Base-by-base conservation (phyloP, 2,888 invertebrate genomes). In the Syrista parreyssii region DNA sequence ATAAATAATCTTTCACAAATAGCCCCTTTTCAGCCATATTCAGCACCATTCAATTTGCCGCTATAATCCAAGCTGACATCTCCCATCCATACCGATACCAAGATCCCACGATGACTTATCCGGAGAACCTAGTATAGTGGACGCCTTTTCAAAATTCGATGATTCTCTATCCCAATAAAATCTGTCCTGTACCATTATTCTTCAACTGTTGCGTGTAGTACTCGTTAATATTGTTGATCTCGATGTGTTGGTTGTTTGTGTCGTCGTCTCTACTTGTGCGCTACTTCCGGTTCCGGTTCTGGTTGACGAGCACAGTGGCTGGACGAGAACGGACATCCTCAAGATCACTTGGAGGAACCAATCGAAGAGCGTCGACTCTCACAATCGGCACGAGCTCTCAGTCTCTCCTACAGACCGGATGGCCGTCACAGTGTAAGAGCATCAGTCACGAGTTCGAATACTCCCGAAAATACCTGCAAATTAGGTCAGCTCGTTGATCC, bases 281-380 rank as follows among this genome's bases (percentile, higher is more conserved):
- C 71, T 71, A 33, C 71, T 71, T 55, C 55, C 55, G 71, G 71
- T 71, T 71, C 32, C 71, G 71, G 71, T 31, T 71, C 71, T 33
- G 32, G 32, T 23, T 33, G 71, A 4, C 75, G 73, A 77, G 79
- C 76, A 76, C 86, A 95, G 95, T 96, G 96, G 96, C 93, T 96
- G 93, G 95, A 95, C 91, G 95, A 96, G 92, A 95, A 96, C 92
- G 94, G 95, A 84, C 94, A 94, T 85, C 93, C 94, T 89, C 95
- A 95, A 87, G 90, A 88, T 84, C 93, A 93, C 89, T 94, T 92
- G 94, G 94, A 94, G 92, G 23, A 23, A 55, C 55, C 55, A 23
- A 94, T 94, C 92, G 79, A n/a, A 33, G n/a, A 74, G 74, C 32
- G 36, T 30, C 74, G 74, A 30, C 33, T 74, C 74, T 74, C 74